Conservation (phyloP, 2,113 vertebrate genomes). For the Solea solea region DNA sequence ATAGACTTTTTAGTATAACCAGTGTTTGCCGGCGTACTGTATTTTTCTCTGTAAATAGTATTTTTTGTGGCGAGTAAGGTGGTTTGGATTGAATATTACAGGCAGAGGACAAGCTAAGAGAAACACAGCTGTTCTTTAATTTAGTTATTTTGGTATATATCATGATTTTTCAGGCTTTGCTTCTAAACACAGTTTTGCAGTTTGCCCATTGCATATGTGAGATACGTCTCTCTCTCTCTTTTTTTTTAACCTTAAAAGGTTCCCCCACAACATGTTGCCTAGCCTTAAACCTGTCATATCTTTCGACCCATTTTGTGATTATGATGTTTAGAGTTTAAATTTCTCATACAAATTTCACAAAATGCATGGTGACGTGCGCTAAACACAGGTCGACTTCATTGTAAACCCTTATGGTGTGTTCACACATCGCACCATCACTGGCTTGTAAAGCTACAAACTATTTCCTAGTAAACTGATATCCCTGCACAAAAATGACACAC, state of each 20-base stretch:
- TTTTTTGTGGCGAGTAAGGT: constrained; percentile 5
- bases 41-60: constrained; percentile 25
- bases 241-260: too few relatives aligned
- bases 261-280: too few relatives aligned
- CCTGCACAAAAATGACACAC: background rate
- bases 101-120: constrained; percentile 3
- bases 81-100: constrained; percentile 25
- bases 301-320: too few relatives aligned
- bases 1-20: background rate
- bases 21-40: background rate
- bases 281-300: too few relatives aligned
- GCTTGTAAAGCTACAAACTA: background rate
- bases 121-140: background rate
- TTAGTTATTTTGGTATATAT: background rate
- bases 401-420: background rate
- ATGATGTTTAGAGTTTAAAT: too few relatives aligned
- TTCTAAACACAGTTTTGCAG: background rate
- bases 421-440: background rate
- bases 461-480: background rate
- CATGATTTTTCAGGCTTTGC: constrained; percentile 4
- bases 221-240: background rate
- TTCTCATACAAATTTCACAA: background rate
- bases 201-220: background rate
- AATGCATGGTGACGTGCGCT: background rate
- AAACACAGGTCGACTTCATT: background rate